A percentile compares a stretch with the other conserved stretches of the same genome.
Conservation (phyloP, 2,888 invertebrate species). For the Ichneumoninae sp. region DNA sequence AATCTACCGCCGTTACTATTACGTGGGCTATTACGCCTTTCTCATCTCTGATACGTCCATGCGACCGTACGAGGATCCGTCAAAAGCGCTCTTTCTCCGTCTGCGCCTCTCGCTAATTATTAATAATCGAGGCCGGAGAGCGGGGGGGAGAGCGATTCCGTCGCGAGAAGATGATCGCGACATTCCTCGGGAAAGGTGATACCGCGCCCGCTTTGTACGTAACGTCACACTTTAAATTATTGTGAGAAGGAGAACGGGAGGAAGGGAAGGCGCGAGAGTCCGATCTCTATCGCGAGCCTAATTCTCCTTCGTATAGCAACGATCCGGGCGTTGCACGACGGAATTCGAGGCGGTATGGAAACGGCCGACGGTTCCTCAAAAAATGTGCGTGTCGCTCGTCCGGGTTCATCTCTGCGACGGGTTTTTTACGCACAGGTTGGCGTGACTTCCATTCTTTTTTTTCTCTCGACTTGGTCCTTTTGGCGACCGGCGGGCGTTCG, state of each 20-base stretch:
- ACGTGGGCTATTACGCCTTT: slow-evolving; percentile 16
- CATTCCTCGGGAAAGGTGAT: slow-evolving; percentile 61
- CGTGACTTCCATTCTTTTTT: background rate
- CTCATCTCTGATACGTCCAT: slow-evolving; percentile 23
- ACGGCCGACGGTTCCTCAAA: background rate
- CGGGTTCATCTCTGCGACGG: slow-evolving; percentile 10
- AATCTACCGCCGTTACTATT: slow-evolving; percentile 8
- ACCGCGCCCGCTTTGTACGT: slow-evolving; percentile 35
- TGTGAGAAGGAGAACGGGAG: slow-evolving; percentile 41
- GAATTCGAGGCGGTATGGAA: slow-evolving; percentile 36
- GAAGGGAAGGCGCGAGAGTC: slow-evolving; percentile 18
- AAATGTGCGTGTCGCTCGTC: slow-evolving; percentile 17
- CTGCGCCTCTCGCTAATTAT: slow-evolving; percentile 23
- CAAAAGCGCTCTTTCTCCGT: slow-evolving; percentile 4
- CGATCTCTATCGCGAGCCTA: slow-evolving; percentile 57
- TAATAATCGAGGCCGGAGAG: slow-evolving; percentile 45
- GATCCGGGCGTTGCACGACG: slow-evolving; percentile 54
- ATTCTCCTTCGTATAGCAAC: slow-evolving; percentile 48
- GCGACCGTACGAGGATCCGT: background rate
- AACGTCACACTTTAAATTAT: slow-evolving; percentile 19
- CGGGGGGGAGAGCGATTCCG: slow-evolving; percentile 11
- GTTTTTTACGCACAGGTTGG: background rate
- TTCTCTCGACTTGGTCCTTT: background rate
- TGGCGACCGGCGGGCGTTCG: background rate
- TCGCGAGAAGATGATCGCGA: slow-evolving; percentile 44